Conservation (phyloP, 2,113 vertebrate species). For the Typhlomys cinereus region DNA sequence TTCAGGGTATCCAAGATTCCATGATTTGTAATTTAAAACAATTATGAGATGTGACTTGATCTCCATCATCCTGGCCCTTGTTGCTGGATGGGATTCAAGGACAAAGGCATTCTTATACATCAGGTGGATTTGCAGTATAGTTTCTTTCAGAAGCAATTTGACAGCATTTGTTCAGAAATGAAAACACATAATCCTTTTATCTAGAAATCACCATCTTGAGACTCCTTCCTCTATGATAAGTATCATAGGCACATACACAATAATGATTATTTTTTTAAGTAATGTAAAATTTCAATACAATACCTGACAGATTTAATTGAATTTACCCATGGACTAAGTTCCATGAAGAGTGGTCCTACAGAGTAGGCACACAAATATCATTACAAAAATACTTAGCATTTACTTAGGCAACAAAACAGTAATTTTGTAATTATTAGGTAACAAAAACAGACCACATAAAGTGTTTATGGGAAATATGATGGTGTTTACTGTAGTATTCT, state of each 20-base stretch:
- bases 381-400: constrained; percentile 5
- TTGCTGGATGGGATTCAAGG: constrained; percentile 52
- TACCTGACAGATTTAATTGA: background rate
- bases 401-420: no score
- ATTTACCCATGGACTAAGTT: background rate
- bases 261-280: constrained; percentile 17
- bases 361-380: background rate
- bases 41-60: constrained; percentile 41
- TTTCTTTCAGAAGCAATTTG: constrained; percentile 49
- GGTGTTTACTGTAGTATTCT: background rate
- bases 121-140: background rate
- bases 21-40: constrained; percentile 50
- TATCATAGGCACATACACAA: background rate
- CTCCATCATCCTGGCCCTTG: constrained; percentile 47
- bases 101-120: constrained; percentile 26
- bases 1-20: background rate
- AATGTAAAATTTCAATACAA: background rate
- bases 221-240: constrained; percentile 3
- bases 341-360: background rate
- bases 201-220: constrained; percentile 12
- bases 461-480: background rate
- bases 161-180: constrained; percentile 7
- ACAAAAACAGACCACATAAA: background rate
- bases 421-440: background rate
- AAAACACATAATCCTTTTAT: constrained; percentile 32